Conservation (phyloP, 2,888 invertebrate species). For the Ophioninae sp. region DNA sequence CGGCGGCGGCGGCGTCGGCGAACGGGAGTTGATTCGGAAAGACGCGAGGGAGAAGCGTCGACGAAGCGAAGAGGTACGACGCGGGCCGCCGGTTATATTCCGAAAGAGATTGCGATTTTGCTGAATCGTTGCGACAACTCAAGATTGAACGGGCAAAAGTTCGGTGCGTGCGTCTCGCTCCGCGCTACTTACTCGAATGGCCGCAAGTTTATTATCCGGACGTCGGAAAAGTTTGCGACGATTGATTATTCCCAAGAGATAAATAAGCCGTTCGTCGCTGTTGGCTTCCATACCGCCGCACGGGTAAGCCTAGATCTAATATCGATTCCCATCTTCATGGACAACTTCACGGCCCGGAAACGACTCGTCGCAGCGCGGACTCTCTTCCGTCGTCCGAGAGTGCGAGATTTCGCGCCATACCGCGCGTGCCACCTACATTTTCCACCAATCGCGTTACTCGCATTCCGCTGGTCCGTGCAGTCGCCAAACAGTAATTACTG, state of each 20-base stretch:
- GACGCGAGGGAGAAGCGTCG: constrained; percentile 3
- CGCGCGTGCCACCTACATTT: background rate
- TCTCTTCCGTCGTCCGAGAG: background rate
- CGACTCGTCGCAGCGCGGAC: background rate
- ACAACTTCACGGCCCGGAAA: constrained; percentile 67
- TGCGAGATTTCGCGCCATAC: too few relatives aligned
- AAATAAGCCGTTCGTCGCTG: constrained; percentile 75
- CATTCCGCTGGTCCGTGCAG: background rate
- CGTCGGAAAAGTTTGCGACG: constrained; percentile 69
- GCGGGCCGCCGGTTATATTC: background rate
- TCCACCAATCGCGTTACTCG: background rate
- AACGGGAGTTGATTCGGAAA: constrained; percentile 42
- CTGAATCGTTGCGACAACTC: background rate
- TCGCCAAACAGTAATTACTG: too few relatives aligned
- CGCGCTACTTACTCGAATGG: constrained; percentile 49
- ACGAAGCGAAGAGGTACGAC: constrained; percentile 32
- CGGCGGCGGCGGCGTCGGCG: background rate
- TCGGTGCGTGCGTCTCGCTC: background rate
- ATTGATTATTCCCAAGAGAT: constrained; percentile 74
- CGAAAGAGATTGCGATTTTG: background rate
- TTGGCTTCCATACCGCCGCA: constrained; percentile 70
- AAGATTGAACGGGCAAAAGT: background rate
- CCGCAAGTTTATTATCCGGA: constrained; percentile 55
- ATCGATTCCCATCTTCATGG: constrained; percentile 69
- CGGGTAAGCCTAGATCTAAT: constrained; percentile 54